Base-by-base conservation (phyloP, 2,888 invertebrate genomes). In the Gymnosoma rotundatum region DNA sequence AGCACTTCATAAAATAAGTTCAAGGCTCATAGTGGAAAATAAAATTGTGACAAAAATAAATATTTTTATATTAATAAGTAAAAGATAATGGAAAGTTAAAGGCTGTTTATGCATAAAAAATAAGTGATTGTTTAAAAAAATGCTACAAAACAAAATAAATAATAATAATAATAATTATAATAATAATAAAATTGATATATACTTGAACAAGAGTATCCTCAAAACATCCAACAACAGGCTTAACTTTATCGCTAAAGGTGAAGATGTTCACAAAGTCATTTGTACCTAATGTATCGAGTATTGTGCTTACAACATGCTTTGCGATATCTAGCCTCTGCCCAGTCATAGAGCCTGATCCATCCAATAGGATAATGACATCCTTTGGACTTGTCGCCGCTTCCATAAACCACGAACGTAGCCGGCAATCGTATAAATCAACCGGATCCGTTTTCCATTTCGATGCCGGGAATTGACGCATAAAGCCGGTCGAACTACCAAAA, bases 211-310 rank as follows among this genome's bases (percentile, higher is more conserved):
- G 93, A 69, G 95, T 95, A 89, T 97, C 95, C 89, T 96, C 96
- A 93, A 98, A 98, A 92, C 99, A 99, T 25, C 95, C 95, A 86
- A 98, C 97, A 58, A 97, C 94, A 89, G 95, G 95, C 87, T 96
- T 95, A 0, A 96, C 96, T 60, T 94, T 94, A 88, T 96, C 95
- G 87, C 97, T 96, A 93, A 99, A 99, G 90, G 96, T 96, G 93
- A 97, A 96, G 87, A 99, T 97, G 92, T 99, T 99, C 88, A 99
- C 98, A 93, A 97, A 99, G 93, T 99, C 99, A 92, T 99, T 98
- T 92, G 98, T 98, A 67, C 98, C 98, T 54, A 99, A 95, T 0
- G 99, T 99, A 89, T 99, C 98, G 87, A 99, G 93, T 87, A 99
- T 98, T 88, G 96, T 96, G 84, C 95, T 95, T 83, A 96, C 96